Base-by-base conservation (phyloP, 2,113 vertebrate genomes). In the Prolemur simus region DNA sequence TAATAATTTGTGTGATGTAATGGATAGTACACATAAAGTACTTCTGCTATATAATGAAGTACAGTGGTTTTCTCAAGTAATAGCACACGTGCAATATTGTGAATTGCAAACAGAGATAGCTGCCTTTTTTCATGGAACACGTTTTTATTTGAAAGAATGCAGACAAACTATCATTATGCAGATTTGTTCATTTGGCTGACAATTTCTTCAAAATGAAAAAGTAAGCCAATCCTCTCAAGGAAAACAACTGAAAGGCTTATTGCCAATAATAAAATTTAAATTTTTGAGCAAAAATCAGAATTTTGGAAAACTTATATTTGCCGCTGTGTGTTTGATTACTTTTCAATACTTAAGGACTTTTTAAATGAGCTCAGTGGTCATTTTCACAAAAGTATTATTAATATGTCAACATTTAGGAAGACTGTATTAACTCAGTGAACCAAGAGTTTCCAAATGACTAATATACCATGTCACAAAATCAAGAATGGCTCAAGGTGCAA, bases 141-240 rank as follows among this genome's bases (percentile, higher is more conserved):
- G 76, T 25, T 86, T 76, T 71, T 42, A 60, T 34, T 85, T 89
- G 34, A 81, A 86, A 93, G 39, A 49, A 52, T 73, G 77, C 58
- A 88, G 5, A 29, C 12, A 92, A 69, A 45, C 42, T 58, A 39
- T 60, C 18, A 20, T 25, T 32, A 47, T 17, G 32, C n/a, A 83
- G 54, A 78, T 56, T 64, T 81, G 45, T 12, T 6, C 77, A 89
- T 95, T 34, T 58, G 68, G 6, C 64, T 76, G 58, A 37, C 39
- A 52, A 49, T 66, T 58, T 25, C 42, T 95, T 88, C 34, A 93
- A 88, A 87, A 91, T 80, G 32, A 58, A 91, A 84, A 92, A 80
- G 37, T 39, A 5, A 92, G 20, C 11, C 73, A 94, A 60, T 54
- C 11, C 25, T 73, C 81, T 58, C 34, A 85, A 91, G 34, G 20